These are phyloP conservation scores for Dolichopus griseipennis DNA, from an alignment of 2,888 invertebrate species.

Conservation along the genomic window DNA sequence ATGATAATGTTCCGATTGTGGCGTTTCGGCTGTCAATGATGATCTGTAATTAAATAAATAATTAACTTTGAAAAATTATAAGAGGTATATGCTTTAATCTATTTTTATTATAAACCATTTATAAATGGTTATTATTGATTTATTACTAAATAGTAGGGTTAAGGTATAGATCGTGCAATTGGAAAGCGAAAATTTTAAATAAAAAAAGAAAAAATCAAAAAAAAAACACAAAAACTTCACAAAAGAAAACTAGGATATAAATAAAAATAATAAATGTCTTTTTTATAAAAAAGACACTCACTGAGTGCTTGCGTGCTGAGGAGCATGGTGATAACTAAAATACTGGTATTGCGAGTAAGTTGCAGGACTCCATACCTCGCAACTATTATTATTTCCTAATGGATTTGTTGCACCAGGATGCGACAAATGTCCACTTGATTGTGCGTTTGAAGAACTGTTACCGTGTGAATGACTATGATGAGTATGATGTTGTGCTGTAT, in stretches of 20 bases:
- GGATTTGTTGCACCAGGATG: slow-evolving; percentile 22
- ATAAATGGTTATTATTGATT: too few species aligned
- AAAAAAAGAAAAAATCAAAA: background rate
- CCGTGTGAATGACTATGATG: slow-evolving; percentile 12
- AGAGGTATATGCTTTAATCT: too few species aligned
- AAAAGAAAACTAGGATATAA: slow-evolving; percentile 19
- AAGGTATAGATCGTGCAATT: slow-evolving; percentile 10
- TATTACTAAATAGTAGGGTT: background rate
- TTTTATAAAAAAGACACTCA: slow-evolving; percentile 43
- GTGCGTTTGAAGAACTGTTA: background rate
- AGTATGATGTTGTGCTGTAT: slow-evolving; percentile 28
- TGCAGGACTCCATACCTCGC: slow-evolving; percentile 54
- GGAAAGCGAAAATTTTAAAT: background rate
- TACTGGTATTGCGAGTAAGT: slow-evolving; percentile 55
- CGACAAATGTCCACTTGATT: slow-evolving; percentile 13
- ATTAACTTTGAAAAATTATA: background rate
- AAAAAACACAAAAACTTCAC: background rate
- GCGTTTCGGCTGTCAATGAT: slow-evolving; percentile 19
- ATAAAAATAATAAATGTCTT: slow-evolving; percentile 15
- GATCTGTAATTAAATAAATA: slow-evolving; percentile 16
- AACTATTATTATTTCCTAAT: slow-evolving; percentile 44
- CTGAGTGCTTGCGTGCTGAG: slow-evolving; percentile 47
- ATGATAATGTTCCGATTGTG: slow-evolving; percentile 14
- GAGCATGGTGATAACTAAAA: slow-evolving; percentile 56
- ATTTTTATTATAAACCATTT: too few species aligned